Evolutionary conservation across 2,888 invertebrate genomes (phyloP).

Genomic region (Chalcosyrphus nemorum): DNA sequence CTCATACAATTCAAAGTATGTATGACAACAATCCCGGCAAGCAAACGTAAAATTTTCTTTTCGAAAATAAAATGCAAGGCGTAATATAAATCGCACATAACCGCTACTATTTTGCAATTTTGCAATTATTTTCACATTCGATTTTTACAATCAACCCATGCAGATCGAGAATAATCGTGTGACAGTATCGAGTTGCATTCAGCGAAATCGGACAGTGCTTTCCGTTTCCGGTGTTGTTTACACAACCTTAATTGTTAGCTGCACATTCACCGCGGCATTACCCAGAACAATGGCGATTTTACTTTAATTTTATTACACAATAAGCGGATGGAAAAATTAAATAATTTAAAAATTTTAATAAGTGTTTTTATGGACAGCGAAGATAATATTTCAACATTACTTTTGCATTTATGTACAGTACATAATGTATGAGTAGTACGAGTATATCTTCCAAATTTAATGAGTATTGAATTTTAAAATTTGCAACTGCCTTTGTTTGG

Average conservation of each 20-base stretch:
- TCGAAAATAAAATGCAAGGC: not conserved
- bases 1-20: not conserved
- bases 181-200: slow-evolving; percentile 13
- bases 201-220: slow-evolving; percentile 27
- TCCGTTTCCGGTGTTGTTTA: slow-evolving; percentile 32
- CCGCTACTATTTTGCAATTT: slow-evolving; percentile 19
- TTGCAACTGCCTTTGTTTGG: not conserved
- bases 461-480: not conserved
- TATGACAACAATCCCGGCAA: not conserved
- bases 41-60: not conserved
- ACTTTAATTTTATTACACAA: slow-evolving; percentile 34
- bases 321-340: slow-evolving; percentile 27
- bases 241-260: slow-evolving; percentile 19
- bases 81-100: not conserved
- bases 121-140: not conserved
- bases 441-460: not conserved
- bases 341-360: slow-evolving; percentile 30
- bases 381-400: not conserved
- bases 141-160: not conserved
- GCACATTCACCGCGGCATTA: not conserved
- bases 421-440: not conserved
- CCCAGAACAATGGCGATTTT: not conserved
- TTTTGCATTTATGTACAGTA: not conserved
- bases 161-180: not conserved
- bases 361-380: not conserved